Percentiles rank a stretch among this genome's conserved stretches.
Conservation (phyloP, 2,113 vertebrate species). For the Xiphias gladius region DNA sequence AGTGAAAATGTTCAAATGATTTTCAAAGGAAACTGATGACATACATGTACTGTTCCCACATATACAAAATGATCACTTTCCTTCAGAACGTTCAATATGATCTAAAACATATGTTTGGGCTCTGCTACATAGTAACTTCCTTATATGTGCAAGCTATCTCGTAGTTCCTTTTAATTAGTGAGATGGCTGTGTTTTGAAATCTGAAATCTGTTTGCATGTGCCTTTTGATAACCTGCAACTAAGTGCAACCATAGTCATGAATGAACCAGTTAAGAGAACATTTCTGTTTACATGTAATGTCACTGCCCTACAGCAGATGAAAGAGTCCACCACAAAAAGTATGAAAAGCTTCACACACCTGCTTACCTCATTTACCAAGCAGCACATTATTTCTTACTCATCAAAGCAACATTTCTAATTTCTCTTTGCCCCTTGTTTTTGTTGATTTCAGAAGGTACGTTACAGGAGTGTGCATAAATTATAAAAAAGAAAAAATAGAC, state of each 20-base stretch:
- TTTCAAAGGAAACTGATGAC: too few species aligned
- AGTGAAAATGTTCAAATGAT: background rate
- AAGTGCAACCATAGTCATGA: background rate
- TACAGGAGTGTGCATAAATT: background rate
- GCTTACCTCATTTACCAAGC: background rate
- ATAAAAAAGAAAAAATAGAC: background rate
- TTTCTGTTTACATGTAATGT: constrained; percentile 9
- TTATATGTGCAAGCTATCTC: background rate
- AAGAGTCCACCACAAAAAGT: background rate
- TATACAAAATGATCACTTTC: too few species aligned
- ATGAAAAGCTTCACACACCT: background rate
- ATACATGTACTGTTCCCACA: background rate
- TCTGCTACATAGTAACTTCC: background rate
- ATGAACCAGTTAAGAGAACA: background rate
- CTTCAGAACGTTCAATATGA: background rate
- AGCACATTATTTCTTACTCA: background rate
- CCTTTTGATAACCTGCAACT: background rate
- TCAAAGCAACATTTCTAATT: background rate
- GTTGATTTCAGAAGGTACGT: background rate
- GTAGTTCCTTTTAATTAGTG: background rate
- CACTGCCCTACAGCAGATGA: too few species aligned
- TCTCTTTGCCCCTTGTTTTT: background rate
- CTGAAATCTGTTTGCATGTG: background rate
- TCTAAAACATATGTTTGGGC: background rate
- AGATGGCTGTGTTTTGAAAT: background rate